Base-by-base conservation (phyloP, 2,888 invertebrate species). In the Dione juno region DNA sequence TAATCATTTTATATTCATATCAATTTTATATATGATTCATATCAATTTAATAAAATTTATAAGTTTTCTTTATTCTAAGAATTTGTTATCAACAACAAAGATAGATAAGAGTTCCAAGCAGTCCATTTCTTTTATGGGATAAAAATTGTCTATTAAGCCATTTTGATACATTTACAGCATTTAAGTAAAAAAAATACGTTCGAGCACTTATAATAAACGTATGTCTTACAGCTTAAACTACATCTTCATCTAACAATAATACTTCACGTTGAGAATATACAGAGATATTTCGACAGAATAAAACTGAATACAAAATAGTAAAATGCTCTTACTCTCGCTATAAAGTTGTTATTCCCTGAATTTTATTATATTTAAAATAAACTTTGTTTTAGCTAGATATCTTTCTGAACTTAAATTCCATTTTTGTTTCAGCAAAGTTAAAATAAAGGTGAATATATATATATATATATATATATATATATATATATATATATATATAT, bases 291-390 rank as follows among this genome's bases (percentile, higher is more conserved):
- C 53, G 40, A 57, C 37, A 13, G 21, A 59, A 52, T 41, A 66
- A 58, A 66, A 70, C 35, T 52, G 28, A 43, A 66, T 35, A 50
- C 65, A 50, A 52, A 66, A 58, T 70, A 54, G 64, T 64, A n/a
- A 57, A 69, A 69, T 59, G 58, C 65, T 52, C 48, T 58, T 14
- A 69, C 41, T 52, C 28, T 41, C 19, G n/a, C 43, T 35, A 35
- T 59, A 43, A 45, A 70, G 41, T 53, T 43, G 58, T 66, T 66
- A 69, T 69, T 67, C 19, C 43, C 40, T 19, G 35, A 37, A 50
- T 64, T 64, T 64, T 45, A 50, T 40, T 41, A 57, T 52, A 67
- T 67, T 59, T 59, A 66, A 66, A 48, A 48, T 59, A 43, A 59
- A 59, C 43, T 59, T 43, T 48, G 45, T 48, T 45, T 35, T 11